Percentiles rank a stretch among this genome's conserved stretches.
Evolutionary conservation across 2,113 vertebrate species (phyloP).

Genomic region (Gorsachius goisagi): DNA sequence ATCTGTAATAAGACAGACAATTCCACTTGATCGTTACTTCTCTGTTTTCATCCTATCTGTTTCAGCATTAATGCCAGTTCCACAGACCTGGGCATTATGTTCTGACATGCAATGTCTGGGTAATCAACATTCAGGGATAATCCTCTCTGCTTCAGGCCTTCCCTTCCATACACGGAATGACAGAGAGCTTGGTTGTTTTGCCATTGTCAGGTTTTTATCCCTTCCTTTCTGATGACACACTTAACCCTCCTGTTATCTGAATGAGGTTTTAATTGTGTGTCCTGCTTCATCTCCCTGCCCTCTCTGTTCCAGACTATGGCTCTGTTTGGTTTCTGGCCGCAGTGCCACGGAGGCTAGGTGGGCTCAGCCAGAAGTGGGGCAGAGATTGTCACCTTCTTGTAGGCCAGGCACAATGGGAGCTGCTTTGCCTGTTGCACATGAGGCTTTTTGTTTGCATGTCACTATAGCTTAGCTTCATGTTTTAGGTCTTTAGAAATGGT

Average conservation of each 20-base stretch:
- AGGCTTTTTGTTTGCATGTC: not conserved
- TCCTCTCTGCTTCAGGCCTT: slow-evolving; percentile 46
- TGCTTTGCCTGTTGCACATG: not conserved
- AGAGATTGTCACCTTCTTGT: not conserved
- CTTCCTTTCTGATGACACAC: not conserved
- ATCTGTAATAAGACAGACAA: not conserved
- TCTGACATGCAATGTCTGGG: not conserved
- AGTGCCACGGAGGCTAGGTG: not conserved
- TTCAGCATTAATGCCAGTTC: slow-evolving; percentile 38
- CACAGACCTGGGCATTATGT: not conserved
- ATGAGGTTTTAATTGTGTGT: not conserved
- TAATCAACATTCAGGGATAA: slow-evolving; percentile 42
- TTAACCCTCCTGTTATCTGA: not conserved
- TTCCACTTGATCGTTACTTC: not conserved
- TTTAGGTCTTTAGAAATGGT: not conserved
- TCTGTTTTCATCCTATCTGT: slow-evolving; percentile 33
- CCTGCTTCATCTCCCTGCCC: not conserved
- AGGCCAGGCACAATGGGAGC: not conserved
- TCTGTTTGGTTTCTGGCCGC: not conserved
- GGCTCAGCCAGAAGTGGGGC: not conserved
- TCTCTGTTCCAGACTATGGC: not conserved
- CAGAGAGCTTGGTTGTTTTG: not conserved
- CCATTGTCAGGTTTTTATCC: not conserved
- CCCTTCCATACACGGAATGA: not conserved
- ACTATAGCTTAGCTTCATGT: not conserved